Evolutionary conservation across 2,797 vertebrate genomes (phyloP).

Genomic region (Oreochromis grahami): DNA sequence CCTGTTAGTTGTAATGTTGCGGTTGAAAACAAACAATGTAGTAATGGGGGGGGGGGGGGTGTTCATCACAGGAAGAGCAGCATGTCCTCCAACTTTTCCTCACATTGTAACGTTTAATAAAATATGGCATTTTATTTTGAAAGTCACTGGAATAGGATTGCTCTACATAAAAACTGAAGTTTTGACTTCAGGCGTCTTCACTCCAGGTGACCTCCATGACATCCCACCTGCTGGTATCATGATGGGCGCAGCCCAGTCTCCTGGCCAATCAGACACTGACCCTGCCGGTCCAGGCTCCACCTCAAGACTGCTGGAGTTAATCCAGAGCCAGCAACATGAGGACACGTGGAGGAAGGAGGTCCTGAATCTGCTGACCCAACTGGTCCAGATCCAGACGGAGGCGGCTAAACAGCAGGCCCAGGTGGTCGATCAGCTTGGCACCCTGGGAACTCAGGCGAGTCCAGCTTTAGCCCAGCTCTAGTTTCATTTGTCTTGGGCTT

Average conservation of each 20-base stretch:
- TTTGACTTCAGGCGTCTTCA: constrained; percentile 47
- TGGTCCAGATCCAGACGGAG: constrained; percentile 37
- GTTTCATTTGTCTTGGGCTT: neutral
- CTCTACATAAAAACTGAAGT: neutral
- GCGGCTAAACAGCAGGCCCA: neutral
- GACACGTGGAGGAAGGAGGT: constrained; percentile 15
- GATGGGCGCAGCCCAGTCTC: neutral
- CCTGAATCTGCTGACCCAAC: constrained; percentile 26
- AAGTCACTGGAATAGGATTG: neutral
- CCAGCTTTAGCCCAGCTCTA: neutral
- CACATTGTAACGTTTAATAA: neutral
- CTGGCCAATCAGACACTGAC: neutral
- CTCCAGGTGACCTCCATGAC: constrained; percentile 41
- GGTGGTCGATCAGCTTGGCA: constrained; percentile 19
- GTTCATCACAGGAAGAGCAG: neutral
- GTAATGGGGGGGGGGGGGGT: accelerated
- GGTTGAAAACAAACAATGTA: neutral
- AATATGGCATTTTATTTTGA: neutral
- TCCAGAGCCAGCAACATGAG: neutral
- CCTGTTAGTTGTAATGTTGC: neutral
- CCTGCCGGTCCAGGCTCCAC: neutral
- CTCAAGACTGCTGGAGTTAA: neutral
- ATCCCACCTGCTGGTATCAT: constrained; percentile 8
- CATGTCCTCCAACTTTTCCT: neutral
- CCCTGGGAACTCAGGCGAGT: constrained; percentile 42